These are phyloP conservation scores for Sitobion miscanthi DNA, from an alignment of 1,140 invertebrate genomes.

Conservation along the genomic window DNA sequence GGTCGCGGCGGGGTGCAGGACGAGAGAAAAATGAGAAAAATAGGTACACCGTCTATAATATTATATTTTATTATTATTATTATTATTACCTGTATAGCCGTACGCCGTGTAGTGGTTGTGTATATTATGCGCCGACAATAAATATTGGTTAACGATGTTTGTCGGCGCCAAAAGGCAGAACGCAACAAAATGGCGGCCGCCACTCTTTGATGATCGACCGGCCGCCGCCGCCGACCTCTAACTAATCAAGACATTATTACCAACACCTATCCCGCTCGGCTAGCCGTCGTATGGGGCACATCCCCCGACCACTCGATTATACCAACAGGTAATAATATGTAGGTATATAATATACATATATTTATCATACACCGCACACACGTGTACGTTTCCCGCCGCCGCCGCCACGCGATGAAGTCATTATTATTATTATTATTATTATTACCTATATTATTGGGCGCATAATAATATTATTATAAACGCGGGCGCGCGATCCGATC, in stretches of 20 bases:
- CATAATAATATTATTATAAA: neutral
- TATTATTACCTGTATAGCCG: neutral
- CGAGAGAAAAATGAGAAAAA: neutral
- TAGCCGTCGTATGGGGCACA: neutral
- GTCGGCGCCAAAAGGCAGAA: conserved; percentile 56
- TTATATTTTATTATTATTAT: neutral
- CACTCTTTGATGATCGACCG: conserved; percentile 23
- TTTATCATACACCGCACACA: neutral
- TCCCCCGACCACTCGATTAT: conserved; percentile 34
- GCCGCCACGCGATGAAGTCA: neutral
- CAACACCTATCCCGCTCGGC: conserved; percentile 13
- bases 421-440: neutral
- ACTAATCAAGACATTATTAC: conserved; percentile 55
- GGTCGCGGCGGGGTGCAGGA: neutral
- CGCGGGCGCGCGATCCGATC: no score
- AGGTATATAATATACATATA: neutral
- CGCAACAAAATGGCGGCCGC: conserved; percentile 33
- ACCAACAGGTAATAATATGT: neutral
- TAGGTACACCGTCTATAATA: neutral
- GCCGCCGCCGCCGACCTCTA: conserved; percentile 5
- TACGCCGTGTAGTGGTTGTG: neutral
- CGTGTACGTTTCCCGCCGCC: neutral
- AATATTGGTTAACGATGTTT: conserved; percentile 56
- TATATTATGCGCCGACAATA: neutral
- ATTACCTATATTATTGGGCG: neutral